Evolutionary conservation across 2,113 vertebrate genomes (phyloP), one percentile per base, ranked within the genome.

Genomic region (Ascaphus truei): DNA sequence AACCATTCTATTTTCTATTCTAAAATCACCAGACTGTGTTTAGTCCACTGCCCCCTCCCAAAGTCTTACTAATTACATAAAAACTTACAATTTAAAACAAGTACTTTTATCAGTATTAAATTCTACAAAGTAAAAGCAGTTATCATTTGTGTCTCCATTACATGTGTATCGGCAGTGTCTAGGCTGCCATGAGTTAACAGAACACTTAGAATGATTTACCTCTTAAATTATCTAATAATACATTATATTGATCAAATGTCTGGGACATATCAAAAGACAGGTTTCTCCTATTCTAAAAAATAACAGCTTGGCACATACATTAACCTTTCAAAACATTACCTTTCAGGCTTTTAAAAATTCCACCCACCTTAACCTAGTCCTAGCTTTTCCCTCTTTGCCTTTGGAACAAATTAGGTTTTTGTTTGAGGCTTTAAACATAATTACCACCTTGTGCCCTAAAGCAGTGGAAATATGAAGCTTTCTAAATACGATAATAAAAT

Each of bases 401-500:
- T 69, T 56, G 31, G 43, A 61, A 71, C 67, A 61, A 71, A 71
- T 71, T 52, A 71, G 33, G 56, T 71, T 71, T 45, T 60, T 71
- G 58, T 71, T 71, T 71, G 67, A 71, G 67, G 67, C 67, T 60
- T 61, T 52, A 37, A 36, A 52, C 59, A 61, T 71, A 71, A 71
- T 71, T 71, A 71, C 67, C 67, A 71, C 67, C 57, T 61, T 52
- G 56, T 52, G 57, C 56, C 67, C 56, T 41, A 41, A 52, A 58
- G 67, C 67, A 52, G 67, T 69, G 65, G 75, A 72, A 72, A 9
- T 63, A 29, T 62, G 16, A 64, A 74, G 36, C 65, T 48, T 55
- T 68, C 59, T 43, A 72, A 74, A 79, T 73, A 62, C 63, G 23
- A 58, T 66, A 59, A 72, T 51, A 63, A 68, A 51, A 66, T 67